Percentiles rank a stretch among this genome's conserved stretches.
Evolutionary conservation across 2,888 invertebrate genomes (phyloP).

Genomic region (Pollenia amentaria): DNA sequence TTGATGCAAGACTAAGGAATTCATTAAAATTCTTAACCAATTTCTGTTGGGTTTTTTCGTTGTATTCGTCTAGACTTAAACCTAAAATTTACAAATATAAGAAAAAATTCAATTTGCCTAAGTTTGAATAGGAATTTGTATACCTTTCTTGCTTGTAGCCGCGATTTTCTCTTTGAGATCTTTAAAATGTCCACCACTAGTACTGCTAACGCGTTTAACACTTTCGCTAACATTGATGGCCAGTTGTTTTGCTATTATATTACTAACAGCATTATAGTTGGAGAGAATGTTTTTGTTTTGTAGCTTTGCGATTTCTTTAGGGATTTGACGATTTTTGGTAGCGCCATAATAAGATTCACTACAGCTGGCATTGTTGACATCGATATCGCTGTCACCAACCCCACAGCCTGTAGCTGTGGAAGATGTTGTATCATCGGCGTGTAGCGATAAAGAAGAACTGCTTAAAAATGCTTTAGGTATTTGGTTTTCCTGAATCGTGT

Average conservation of each 20-base stretch:
- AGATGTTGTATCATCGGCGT: slow-evolving; percentile 20
- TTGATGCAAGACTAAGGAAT: slow-evolving; percentile 91
- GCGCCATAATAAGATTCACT: slow-evolving; percentile 10
- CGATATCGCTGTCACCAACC: slow-evolving; percentile 51
- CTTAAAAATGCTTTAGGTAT: slow-evolving; percentile 75
- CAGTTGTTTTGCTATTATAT: slow-evolving; percentile 82
- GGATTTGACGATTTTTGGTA: slow-evolving; percentile 57
- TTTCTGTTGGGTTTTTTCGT: slow-evolving; percentile 83
- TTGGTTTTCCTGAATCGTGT: slow-evolving; percentile 17
- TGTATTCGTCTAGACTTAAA: slow-evolving; percentile 77
- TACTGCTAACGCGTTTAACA: slow-evolving; percentile 80
- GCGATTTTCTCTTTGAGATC: slow-evolving; percentile 86
- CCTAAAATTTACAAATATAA: slow-evolving; percentile 54
- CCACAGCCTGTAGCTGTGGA: slow-evolving; percentile 2
- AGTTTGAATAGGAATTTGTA: not conserved
- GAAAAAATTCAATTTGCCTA: not conserved
- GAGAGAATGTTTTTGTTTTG: slow-evolving; percentile 81
- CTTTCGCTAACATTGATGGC: slow-evolving; percentile 79
- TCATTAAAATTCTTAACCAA: slow-evolving; percentile 93
- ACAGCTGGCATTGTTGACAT: not conserved
- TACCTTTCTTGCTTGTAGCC: slow-evolving; percentile 84
- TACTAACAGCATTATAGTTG: slow-evolving; percentile 81
- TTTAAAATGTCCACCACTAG: slow-evolving; percentile 85
- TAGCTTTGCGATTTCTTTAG: slow-evolving; percentile 78
- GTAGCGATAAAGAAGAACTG: slow-evolving; percentile 76